These are phyloP conservation scores for Himalopsyche kuldschensis DNA, from an alignment of 2,888 invertebrate species.

Conservation along the genomic window DNA sequence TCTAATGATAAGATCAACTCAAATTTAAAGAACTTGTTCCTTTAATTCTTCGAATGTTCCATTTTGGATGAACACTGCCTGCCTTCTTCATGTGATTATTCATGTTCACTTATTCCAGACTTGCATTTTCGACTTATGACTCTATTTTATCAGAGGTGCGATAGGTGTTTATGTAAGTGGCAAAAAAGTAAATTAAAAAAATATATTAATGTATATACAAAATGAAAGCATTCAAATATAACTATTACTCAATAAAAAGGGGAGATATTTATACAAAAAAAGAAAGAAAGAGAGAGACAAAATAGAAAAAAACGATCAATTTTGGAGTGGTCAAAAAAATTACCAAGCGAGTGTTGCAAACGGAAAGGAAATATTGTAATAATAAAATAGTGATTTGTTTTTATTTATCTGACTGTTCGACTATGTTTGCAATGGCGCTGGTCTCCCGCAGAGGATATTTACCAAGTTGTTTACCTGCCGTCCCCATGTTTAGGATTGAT, in stretches of 20 bases:
- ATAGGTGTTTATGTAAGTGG: too few species aligned
- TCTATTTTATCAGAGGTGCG: too few species aligned
- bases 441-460: constrained; percentile 76
- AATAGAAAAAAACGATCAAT: not conserved
- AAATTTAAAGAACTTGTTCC: too few species aligned
- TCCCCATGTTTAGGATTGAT: constrained; percentile 99
- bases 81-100: too few species aligned
- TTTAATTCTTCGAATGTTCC: too few species aligned
- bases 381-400: not conserved
- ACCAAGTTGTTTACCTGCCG: constrained; percentile 97
- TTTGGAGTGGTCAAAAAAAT: not conserved
- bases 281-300: not conserved
- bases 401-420: not conserved
- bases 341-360: not conserved
- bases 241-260: not conserved
- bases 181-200: not conserved
- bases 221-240: not conserved
- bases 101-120: too few species aligned
- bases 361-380: not conserved
- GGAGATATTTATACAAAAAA: not conserved
- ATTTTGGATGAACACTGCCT: too few species aligned
- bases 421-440: constrained; percentile 52
- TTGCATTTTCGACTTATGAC: too few species aligned
- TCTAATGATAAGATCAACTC: too few species aligned
- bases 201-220: not conserved